A percentile compares a stretch with the other conserved stretches of the same genome.
Evolutionary conservation across 2,797 vertebrate species (phyloP).

Genomic region (Aphelocoma californica): DNA sequence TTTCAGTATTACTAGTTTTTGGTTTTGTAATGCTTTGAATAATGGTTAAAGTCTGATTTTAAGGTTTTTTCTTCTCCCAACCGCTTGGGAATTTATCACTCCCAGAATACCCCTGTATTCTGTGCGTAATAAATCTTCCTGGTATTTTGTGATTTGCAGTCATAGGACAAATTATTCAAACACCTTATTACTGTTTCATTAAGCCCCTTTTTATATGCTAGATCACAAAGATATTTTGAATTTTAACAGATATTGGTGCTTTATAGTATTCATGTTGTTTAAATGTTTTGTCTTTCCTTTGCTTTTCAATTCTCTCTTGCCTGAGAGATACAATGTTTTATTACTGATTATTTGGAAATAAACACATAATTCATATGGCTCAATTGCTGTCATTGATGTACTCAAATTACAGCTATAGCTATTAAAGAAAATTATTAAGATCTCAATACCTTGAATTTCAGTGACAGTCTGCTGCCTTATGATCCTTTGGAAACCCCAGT

Average conservation of each 20-base stretch:
- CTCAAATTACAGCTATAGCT: neutral
- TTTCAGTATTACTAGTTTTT: neutral
- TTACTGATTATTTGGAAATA: neutral
- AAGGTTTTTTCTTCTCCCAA: neutral
- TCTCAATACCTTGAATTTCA: neutral
- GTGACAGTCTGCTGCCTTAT: neutral
- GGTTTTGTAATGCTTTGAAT: neutral
- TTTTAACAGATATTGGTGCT: neutral
- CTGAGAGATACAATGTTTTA: neutral
- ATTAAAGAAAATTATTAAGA: neutral
- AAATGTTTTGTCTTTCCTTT: neutral
- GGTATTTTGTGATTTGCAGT: slow-evolving; percentile 20
- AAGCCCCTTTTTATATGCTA: slow-evolving; percentile 35
- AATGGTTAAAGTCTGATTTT: neutral
- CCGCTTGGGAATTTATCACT: neutral
- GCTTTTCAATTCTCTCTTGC: neutral
- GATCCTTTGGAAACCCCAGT: neutral
- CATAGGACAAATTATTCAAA: slow-evolving; percentile 28
- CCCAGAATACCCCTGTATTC: neutral
- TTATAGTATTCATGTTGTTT: neutral
- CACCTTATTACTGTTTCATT: slow-evolving; percentile 22
- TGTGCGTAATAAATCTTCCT: neutral
- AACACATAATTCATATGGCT: neutral
- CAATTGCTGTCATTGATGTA: neutral
- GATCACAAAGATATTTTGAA: slow-evolving; percentile 7